Base-by-base conservation (phyloP, 2,113 vertebrate genomes). In the Fregata magnificens region DNA sequence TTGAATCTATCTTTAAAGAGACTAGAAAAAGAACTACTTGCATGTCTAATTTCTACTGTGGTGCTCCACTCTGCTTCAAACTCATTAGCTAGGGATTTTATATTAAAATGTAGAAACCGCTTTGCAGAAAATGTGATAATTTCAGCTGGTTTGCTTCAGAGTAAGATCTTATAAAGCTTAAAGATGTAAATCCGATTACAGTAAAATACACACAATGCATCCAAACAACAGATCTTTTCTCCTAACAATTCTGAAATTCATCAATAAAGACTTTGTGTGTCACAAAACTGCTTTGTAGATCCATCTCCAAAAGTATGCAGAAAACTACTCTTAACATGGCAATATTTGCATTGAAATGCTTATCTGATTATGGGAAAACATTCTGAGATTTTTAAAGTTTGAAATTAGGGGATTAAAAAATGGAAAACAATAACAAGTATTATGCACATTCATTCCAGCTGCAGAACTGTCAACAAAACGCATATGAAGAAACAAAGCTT, bases 131-230 rank as follows among this genome's bases (percentile, higher is more conserved):
- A 92, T 47, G 55, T 90, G 67, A 47, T 61, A 49, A 70, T 50
- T 86, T 94, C 70, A 95, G 88, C 85, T 86, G 61, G 25, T 63
- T 84, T 76, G 49, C 61, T 92, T 72, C 70, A 74, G 59, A 95
- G 53, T n/a, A 77, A 94, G 90, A 81, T 80, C 84, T 97, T 97
- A 93, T 15, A 93, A 97, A 97, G 77, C 92, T 96, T 96, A 97
- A 92, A 93, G 95, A 95, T 93, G 56, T 93, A 97, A 98, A 98
- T 97, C 97, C n/a, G 93, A 98, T 97, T 98, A 98, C 86, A 94
- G 88, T 88, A 95, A 88, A 96, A 95, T 79, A 97, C 93, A 95
- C 65, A 91, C 81, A 97, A 96, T 85, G 40, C 74, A 96, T 76
- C 80, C 53, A 92, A 92, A 98, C 96, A 97, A 98, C 80, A 91